Base-by-base conservation (phyloP, 1,140 invertebrate species). In the Megalopta genalis region DNA sequence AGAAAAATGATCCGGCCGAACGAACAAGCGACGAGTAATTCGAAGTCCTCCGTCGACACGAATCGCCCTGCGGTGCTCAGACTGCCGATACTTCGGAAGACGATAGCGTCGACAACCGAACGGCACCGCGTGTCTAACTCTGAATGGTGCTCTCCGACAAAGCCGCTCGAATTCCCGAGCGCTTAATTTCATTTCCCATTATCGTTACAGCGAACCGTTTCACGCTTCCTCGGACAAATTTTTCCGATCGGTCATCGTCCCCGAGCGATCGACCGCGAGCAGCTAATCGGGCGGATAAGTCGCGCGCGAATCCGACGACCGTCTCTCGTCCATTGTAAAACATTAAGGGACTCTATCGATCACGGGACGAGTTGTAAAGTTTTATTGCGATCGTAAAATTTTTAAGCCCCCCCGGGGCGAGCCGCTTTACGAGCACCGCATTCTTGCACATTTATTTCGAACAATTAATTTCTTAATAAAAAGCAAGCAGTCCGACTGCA, bases 51-150 rank as follows among this genome's bases (percentile, higher is more conserved):
- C 8, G 5, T 14, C 18, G 18, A 10, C 25, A 54, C 8, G 39
- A 23, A 23, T 72, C 75, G 16, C 39, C 59, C 23, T 64, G 75
- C 63, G n/a, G 49, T 52, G 46, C 25, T 63, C 21, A 23, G 25
- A 14, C 21, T 23, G n/a, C 69, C 67, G 14, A 27, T 70, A 23
- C n/a, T 42, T 71, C 32, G 46, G 3, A 32, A 27, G 62, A 54
- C 10, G 18, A 14, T 68, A 27, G 23, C 23, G 23, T 14, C 23
- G 59, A 60, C 23, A 62, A 0, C 10, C 14, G 8, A 12, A 14
- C 14, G 23, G 25, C n/a, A 25, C 7, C 23, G 59, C 10, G 60
- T 32, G 60, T 25, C 39, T 23, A 25, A 65, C n/a, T 46, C 23
- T 10, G 10, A 46, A 10, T 25, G 10, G 23, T 27, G 6, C 23